phyloP scores from a whole-genome alignment of 2,888 invertebrate genomes.

The Lasioglossum zephyrum region DNA sequence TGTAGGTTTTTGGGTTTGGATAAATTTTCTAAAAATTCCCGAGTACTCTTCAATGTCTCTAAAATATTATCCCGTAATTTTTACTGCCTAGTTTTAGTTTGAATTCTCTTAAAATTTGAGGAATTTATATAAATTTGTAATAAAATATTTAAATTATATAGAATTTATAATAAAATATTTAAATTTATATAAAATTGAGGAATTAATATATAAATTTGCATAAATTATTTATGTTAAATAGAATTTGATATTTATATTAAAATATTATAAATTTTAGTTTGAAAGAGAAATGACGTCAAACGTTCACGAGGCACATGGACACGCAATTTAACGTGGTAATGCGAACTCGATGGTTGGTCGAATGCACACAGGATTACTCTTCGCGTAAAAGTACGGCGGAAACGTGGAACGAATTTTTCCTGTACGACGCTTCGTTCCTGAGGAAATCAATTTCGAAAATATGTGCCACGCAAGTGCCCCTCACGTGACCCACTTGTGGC shows the following conservation, averaged over 20 bases:
- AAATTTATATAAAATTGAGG: too few species aligned
- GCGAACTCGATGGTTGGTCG: background rate
- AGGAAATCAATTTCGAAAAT: constrained; percentile 12
- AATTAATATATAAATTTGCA: too few species aligned
- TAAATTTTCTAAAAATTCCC: background rate
- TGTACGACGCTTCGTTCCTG: background rate
- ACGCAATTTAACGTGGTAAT: background rate
- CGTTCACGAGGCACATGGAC: background rate
- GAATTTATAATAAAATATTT: too few species aligned
- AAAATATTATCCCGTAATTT: background rate
- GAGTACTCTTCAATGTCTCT: background rate
- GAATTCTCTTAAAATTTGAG: background rate
- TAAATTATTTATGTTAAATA: too few species aligned
- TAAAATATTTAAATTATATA: too few species aligned
- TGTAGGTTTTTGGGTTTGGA: background rate
- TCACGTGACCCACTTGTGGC: constrained; percentile 4
- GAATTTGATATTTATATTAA: too few species aligned
- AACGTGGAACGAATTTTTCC: constrained; percentile 8
- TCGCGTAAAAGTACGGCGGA: background rate
- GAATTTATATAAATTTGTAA: too few species aligned
- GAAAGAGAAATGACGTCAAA: background rate
- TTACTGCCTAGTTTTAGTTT: background rate
- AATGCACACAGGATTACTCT: background rate
- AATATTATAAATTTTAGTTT: too few species aligned
- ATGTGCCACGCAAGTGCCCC: background rate